Conservation (phyloP, 2,113 vertebrate species). For the Hassar affinis region DNA sequence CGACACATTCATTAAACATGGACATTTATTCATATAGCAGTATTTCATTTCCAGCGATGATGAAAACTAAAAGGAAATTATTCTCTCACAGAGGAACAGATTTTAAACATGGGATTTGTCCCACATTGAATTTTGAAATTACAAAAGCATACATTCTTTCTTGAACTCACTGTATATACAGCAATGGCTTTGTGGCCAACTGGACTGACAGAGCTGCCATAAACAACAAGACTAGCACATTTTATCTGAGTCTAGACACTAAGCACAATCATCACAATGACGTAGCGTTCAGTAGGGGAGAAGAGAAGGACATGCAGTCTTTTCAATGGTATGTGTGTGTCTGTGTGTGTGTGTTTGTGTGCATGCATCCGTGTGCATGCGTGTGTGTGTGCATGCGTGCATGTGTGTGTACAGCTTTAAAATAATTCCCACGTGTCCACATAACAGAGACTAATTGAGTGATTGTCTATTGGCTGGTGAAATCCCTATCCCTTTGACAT, state of each 20-base stretch:
- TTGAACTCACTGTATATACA: conserved; percentile 50
- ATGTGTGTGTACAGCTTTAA: not conserved
- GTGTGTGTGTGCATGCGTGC: not conserved
- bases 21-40: conserved; percentile 55
- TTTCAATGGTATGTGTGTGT: not conserved
- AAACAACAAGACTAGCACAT: conserved; percentile 16
- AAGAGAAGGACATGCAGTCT: not conserved
- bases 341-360: not conserved
- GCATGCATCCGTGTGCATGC: not conserved
- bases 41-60: conserved; percentile 73
- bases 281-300: not conserved
- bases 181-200: conserved; percentile 26
- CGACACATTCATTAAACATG: conserved; percentile 31
- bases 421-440: not conserved
- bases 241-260: conserved; percentile 21
- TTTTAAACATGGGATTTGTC: conserved; percentile 58
- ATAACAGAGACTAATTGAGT: not conserved
- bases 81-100: conserved; percentile 75
- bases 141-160: conserved; percentile 62
- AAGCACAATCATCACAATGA: conserved; percentile 32
- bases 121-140: conserved; percentile 60
- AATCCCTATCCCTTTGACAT: conserved; percentile 18
- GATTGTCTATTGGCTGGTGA: not conserved
- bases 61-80: conserved; percentile 52
- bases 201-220: conserved; percentile 34